Conservation (phyloP, 2,797 vertebrate species). For the Odontamblyopus lacepedii region DNA sequence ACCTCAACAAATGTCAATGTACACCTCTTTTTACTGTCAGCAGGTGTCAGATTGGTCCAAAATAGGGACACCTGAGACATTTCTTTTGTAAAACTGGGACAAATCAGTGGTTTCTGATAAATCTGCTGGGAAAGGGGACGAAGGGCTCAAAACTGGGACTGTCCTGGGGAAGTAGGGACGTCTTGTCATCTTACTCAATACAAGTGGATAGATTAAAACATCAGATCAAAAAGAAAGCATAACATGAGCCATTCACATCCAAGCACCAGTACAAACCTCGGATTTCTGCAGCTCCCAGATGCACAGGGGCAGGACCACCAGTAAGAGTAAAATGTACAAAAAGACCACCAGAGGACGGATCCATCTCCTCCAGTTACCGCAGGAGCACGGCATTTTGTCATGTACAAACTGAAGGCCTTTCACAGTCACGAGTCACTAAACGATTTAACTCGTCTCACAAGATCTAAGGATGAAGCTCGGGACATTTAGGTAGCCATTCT, state of each 20-base stretch:
- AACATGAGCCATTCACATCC: neutral
- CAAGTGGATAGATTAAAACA: neutral
- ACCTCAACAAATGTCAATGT: too few relatives aligned
- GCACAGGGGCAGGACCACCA: conserved; percentile 88
- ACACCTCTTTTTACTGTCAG: too few relatives aligned
- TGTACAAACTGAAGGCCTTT: conserved; percentile 26
- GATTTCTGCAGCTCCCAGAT: conserved; percentile 92
- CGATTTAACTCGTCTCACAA: conserved; percentile 3
- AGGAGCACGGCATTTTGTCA: conserved; percentile 89
- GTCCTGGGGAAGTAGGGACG: too few relatives aligned
- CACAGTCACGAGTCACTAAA: conserved; percentile 16
- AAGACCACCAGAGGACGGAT: conserved; percentile 91
- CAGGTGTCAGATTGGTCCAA: too few relatives aligned
- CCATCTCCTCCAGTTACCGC: conserved; percentile 95
- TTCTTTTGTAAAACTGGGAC: too few relatives aligned
- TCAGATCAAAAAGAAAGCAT: neutral
- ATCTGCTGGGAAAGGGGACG: too few relatives aligned
- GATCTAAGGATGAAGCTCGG: conserved; percentile 10
- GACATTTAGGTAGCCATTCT: conserved; percentile 36
- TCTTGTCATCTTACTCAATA: too few relatives aligned
- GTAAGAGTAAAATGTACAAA: conserved; percentile 84
- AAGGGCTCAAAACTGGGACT: too few relatives aligned
- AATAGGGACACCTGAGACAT: too few relatives aligned
- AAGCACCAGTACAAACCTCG: conserved; percentile 75
- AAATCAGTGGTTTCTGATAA: too few relatives aligned